Evolutionary conservation across 1,140 invertebrate species (phyloP).

Genomic region (Zaprionus kolodkinae): DNA sequence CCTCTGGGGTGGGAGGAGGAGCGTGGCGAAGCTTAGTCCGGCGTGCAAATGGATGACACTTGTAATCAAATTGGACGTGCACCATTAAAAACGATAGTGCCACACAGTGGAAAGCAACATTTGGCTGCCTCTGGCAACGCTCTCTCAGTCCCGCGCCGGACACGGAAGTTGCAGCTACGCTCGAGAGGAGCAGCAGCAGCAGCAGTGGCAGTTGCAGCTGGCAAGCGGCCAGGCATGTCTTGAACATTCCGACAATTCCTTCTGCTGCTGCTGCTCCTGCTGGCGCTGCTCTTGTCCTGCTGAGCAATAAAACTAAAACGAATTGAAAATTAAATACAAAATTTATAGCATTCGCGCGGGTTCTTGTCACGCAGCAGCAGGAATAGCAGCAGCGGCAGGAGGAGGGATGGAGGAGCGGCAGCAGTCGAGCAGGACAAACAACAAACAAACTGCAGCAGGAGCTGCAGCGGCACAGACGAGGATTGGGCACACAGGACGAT

Average conservation of each 20-base stretch:
- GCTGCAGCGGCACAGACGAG: slow-evolving; percentile 8
- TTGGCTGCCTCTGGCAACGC: slow-evolving; percentile 6
- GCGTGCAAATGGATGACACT: slow-evolving; percentile 70
- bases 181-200: slow-evolving; percentile 27
- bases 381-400: slow-evolving; percentile 39
- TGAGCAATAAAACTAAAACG: slow-evolving; percentile 74
- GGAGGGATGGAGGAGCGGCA: background rate
- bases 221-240: slow-evolving; percentile 57
- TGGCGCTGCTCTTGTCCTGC: slow-evolving; percentile 22
- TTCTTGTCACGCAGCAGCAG: slow-evolving; percentile 73
- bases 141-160: slow-evolving; percentile 12
- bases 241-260: slow-evolving; percentile 46
- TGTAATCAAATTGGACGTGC: slow-evolving; percentile 80
- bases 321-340: slow-evolving; percentile 81
- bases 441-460: slow-evolving; percentile 50
- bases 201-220: slow-evolving; percentile 26
- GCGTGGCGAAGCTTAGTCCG: slow-evolving; percentile 21
- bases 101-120: slow-evolving; percentile 24
- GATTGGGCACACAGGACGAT: slow-evolving; percentile 25
- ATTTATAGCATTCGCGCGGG: slow-evolving; percentile 76
- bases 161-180: slow-evolving; percentile 58
- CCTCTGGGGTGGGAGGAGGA: background rate
- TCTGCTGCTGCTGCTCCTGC: slow-evolving; percentile 19
- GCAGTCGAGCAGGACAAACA: slow-evolving; percentile 54
- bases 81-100: slow-evolving; percentile 74